Conservation (phyloP, 64 coral and sea anemone species). For the Dendrophyllia cribrosa region DNA sequence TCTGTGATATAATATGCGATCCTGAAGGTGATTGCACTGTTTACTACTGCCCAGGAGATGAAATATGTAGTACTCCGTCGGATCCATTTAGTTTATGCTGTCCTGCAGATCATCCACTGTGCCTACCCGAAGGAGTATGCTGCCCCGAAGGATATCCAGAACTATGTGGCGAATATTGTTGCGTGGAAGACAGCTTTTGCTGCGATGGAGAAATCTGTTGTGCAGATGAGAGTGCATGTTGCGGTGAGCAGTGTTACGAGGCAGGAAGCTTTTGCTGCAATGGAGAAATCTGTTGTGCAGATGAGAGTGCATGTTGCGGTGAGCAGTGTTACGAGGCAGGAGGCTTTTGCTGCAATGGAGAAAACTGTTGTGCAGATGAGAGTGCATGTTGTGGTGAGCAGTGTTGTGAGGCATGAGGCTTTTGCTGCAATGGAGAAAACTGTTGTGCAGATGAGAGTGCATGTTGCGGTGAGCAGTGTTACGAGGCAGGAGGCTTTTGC, state of each 20-base stretch:
- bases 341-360: neutral
- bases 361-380: too few species aligned
- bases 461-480: too few species aligned
- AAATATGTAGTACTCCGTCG: neutral
- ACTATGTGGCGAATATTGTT: neutral
- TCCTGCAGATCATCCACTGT: neutral
- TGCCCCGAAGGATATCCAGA: conserved; percentile 1
- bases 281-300: too few species aligned
- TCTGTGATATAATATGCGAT: neutral
- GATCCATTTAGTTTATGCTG: neutral
- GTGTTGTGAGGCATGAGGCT: too few species aligned
- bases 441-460: too few species aligned
- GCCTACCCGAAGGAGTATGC: neutral
- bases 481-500: too few species aligned
- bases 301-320: too few species aligned
- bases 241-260: neutral
- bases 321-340: too few species aligned
- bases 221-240: neutral
- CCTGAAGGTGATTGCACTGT: neutral
- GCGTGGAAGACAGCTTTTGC: neutral
- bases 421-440: too few species aligned
- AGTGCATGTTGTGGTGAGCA: too few species aligned
- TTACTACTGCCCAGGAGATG: neutral
- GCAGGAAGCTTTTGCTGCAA: neutral
- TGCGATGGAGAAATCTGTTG: conserved; percentile 7